Conservation (phyloP, 2,113 vertebrate genomes). For the Sander lucioperca region DNA sequence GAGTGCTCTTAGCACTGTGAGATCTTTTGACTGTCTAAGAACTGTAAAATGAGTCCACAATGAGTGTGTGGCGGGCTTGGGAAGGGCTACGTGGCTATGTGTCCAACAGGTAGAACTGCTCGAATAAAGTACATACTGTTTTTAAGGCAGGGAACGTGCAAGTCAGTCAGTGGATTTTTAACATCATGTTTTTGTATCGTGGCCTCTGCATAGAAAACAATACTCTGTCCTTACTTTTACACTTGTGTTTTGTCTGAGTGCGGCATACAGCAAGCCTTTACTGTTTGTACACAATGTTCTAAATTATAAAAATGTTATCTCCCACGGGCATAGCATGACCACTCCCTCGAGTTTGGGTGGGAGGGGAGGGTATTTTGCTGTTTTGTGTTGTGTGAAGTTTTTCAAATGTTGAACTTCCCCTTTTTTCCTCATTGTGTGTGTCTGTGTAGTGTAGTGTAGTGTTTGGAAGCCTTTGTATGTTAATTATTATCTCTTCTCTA, state of each 20-base stretch:
- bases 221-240: background rate
- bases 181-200: background rate
- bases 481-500: constrained; percentile 12
- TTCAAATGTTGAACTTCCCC: constrained; percentile 22
- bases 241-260: constrained; percentile 14
- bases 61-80: no score
- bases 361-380: constrained; percentile 5
- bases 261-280: constrained; percentile 5
- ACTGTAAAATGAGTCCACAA: no score
- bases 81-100: background rate
- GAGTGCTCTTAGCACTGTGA: no score
- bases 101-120: constrained; percentile 11
- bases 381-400: constrained; percentile 35
- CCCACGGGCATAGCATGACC: constrained; percentile 24
- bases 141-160: constrained; percentile 6
- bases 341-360: constrained; percentile 25
- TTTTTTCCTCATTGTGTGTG: background rate
- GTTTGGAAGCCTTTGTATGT: background rate
- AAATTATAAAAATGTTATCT: constrained; percentile 65
- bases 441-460: background rate
- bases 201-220: background rate
- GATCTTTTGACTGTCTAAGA: no score
- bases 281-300: constrained; percentile 27
- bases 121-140: background rate
- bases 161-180: background rate